phyloP scores from a whole-genome alignment of 2,888 invertebrate genomes.

The Tortricodes alternella region DNA sequence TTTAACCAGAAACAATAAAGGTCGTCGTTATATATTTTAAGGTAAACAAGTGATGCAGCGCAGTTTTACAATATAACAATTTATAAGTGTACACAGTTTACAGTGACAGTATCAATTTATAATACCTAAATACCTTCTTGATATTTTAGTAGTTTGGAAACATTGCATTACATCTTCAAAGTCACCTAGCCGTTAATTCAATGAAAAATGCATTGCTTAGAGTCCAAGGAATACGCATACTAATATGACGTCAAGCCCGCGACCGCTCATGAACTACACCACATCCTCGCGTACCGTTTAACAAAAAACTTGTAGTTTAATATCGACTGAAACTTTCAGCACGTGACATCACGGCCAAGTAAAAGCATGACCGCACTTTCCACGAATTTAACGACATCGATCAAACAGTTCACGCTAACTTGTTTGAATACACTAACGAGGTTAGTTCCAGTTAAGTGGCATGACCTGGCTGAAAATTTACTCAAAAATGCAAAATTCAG shows the following conservation, averaged over 20 bases:
- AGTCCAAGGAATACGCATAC: too few species aligned
- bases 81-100: too few species aligned
- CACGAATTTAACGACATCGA: constrained; percentile 31
- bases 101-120: too few species aligned
- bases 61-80: too few species aligned
- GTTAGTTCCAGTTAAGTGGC: constrained; percentile 13
- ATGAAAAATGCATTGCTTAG: too few species aligned
- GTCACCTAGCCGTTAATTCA: too few species aligned
- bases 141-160: too few species aligned
- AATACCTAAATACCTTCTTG: too few species aligned
- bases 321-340: background rate
- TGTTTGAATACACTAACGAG: constrained; percentile 19
- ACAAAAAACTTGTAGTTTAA: constrained; percentile 20
- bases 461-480: constrained; percentile 5
- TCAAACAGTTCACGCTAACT: constrained; percentile 17
- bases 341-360: constrained; percentile 35
- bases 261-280: background rate
- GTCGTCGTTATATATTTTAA: too few species aligned
- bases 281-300: constrained; percentile 1
- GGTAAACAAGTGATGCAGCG: too few species aligned
- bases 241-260: background rate
- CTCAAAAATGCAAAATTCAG: background rate
- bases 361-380: constrained; percentile 39
- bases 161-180: too few species aligned
- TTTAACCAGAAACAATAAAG: too few species aligned